These are phyloP conservation scores for Periparus ater DNA, from an alignment of 2,797 vertebrate species.

Conservation along the genomic window DNA sequence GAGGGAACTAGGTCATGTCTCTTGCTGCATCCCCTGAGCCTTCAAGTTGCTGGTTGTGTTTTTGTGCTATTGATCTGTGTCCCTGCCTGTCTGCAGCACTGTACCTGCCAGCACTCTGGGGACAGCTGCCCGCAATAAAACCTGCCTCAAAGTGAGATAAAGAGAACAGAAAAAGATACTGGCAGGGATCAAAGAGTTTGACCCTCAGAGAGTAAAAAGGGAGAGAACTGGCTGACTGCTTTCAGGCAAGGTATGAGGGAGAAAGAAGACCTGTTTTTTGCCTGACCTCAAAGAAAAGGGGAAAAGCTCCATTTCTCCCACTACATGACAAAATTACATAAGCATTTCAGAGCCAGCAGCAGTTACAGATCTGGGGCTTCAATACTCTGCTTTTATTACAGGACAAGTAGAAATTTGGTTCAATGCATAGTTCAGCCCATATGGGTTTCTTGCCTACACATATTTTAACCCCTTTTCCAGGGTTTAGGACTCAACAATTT, in stretches of 20 bases:
- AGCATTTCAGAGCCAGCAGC: neutral
- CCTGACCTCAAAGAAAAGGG: neutral
- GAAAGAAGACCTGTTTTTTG: neutral
- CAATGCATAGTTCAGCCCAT: neutral
- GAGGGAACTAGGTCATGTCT: conserved; percentile 6
- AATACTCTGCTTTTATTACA: neutral
- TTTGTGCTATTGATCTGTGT: conserved; percentile 30
- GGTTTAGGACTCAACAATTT: neutral
- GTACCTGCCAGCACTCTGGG: neutral
- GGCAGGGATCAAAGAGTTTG: conserved; percentile 47
- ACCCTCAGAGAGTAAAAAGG: neutral
- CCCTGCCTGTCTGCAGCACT: neutral
- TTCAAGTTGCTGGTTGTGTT: neutral
- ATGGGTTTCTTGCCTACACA: neutral
- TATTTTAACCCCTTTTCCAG: neutral
- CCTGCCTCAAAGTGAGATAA: conserved; percentile 41
- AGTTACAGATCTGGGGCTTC: neutral
- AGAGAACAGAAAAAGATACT: neutral
- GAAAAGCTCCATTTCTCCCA: neutral
- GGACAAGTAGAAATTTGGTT: neutral
- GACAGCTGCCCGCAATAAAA: conserved; percentile 34
- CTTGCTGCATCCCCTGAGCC: neutral
- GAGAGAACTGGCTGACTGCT: neutral
- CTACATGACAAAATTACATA: neutral
- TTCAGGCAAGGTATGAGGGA: neutral